Base-by-base conservation (phyloP, 2,888 invertebrate genomes). In the Acanthosepion lycidas region DNA sequence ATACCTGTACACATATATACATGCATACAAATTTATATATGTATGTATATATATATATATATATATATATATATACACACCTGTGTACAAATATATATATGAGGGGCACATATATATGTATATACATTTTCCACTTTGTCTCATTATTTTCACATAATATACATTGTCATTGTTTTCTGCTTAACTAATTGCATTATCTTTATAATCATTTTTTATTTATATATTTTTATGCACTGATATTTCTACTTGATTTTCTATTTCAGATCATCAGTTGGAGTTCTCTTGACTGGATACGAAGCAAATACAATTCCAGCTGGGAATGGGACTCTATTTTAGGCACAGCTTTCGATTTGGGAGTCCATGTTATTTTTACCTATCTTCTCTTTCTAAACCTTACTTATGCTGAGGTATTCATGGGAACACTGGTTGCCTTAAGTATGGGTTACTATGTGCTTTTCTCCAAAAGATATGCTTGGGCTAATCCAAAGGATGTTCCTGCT, bases 201-300 rank as follows among this genome's bases (percentile, higher is more conserved):
- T 20, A 4, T 18, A 15, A 53, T 55, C 0, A 18, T 55, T 55
- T 15, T 55, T 5, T 15, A 28, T 64, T 8, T 28, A 64, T 28
- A 6, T 28, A 64, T 28, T 9, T 64, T 6, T 64, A 28, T 28
- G 0, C 8, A 28, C 12, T 6, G 78, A 28, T 78, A n/a, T 78
- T 28, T n/a, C 8, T 2, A n/a, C 6, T 78, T 78, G n/a, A n/a
- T 15, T 59, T n/a, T 94, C 20, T 28, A 26, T 95, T 95, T n/a
- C 95, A 97, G 97, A 96, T 97, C 33, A 96, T 97, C 26, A 96
- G 96, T 94, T 97, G 97, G 97, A 97, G 97, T 95, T 96, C 96
- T 20, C 95, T 97, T 64, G 97, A 97, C 95, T 97, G 96, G 96
- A 95, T 95, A 28, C 95, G 95, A 92, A 96, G 96, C 91, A 94